Conservation (phyloP, 2,113 vertebrate genomes). For the Dolichotis patagonum region DNA sequence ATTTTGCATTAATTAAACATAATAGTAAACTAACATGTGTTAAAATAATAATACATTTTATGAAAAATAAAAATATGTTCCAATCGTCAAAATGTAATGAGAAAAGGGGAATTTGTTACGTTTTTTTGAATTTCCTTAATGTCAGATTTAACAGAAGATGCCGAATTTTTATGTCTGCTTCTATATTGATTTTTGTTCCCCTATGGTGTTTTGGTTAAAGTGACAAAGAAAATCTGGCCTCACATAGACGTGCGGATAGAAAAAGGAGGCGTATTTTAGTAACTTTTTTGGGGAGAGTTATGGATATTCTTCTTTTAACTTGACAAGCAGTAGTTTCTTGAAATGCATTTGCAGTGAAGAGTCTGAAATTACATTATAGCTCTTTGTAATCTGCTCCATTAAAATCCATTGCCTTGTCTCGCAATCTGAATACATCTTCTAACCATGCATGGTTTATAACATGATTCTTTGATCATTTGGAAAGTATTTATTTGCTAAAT, state of each 20-base stretch:
- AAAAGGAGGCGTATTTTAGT: conserved; percentile 13
- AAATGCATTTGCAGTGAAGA: neutral
- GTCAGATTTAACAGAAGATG: neutral
- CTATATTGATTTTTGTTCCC: conserved; percentile 24
- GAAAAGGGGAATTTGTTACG: neutral
- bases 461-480: neutral
- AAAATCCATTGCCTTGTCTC: conserved; percentile 7
- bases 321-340: neutral
- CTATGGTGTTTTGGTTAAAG: conserved; percentile 42
- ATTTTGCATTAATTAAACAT: neutral
- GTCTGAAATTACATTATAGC: neutral
- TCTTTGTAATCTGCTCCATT: neutral
- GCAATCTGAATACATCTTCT: neutral
- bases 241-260: neutral
- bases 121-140: conserved; percentile 10
- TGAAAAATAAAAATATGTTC: conserved; percentile 14
- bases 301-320: neutral
- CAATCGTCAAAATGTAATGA: neutral
- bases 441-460: neutral
- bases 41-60: neutral
- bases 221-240: conserved; percentile 24
- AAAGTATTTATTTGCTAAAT: conserved; percentile 22
- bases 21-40: neutral
- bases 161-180: conserved; percentile 15
- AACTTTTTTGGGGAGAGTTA: neutral